phyloP scores from a whole-genome alignment of 2,113 vertebrate genomes.

The Oncorhynchus masou region DNA sequence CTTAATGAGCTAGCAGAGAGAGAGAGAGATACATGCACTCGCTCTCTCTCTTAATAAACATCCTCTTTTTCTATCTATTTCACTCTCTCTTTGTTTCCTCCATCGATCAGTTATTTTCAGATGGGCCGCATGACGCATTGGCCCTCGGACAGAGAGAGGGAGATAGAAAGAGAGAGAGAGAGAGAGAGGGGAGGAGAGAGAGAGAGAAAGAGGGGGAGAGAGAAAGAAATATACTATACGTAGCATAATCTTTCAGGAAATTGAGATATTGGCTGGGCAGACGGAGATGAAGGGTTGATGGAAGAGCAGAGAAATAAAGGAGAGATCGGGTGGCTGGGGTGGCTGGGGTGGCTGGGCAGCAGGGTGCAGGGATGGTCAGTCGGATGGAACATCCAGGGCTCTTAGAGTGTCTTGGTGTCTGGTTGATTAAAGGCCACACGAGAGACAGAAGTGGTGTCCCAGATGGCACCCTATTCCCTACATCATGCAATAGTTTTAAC shows the following conservation, averaged over 20 bases:
- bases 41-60: no score
- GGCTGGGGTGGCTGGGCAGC: constrained; percentile 25
- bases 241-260: no score
- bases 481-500: no score
- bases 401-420: constrained; percentile 44
- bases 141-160: neutral
- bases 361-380: constrained; percentile 33
- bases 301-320: neutral
- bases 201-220: constrained; percentile 21
- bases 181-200: neutral
- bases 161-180: neutral
- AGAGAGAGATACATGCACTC: neutral
- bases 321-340: constrained; percentile 30
- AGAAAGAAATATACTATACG: constrained; percentile 29
- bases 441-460: neutral
- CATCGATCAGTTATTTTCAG: neutral
- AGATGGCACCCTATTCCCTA: no score
- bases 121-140: neutral
- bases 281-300: no score
- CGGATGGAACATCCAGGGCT: constrained; percentile 51
- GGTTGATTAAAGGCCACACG: constrained; percentile 62
- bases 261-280: no score
- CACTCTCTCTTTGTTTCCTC: neutral
- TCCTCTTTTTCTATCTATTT: neutral
- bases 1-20: constrained; percentile 12